A percentile compares a stretch with the other conserved stretches of the same genome.
These are phyloP conservation scores for Xanthorhoe designata DNA, from an alignment of 2,888 invertebrate species.

Conservation along the genomic window DNA sequence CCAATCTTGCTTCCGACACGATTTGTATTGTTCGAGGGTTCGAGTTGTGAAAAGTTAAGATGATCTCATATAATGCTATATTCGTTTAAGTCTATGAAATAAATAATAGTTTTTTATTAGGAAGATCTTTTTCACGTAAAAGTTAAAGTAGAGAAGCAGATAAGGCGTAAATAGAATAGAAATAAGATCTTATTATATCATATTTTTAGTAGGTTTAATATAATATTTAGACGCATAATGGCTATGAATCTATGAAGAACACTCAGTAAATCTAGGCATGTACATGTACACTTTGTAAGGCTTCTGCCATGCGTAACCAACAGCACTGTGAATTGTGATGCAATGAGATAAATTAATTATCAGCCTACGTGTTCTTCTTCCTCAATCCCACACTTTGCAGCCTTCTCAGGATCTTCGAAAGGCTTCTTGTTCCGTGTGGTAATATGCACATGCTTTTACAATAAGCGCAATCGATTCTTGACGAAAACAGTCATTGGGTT, in stretches of 20 bases:
- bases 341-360: slow-evolving; percentile 50
- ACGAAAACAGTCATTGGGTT: slow-evolving; percentile 63
- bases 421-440: slow-evolving; percentile 47
- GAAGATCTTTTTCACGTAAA: no score
- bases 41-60: slow-evolving; percentile 36
- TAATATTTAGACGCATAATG: no score
- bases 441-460: slow-evolving; percentile 43
- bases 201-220: no score
- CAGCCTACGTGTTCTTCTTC: slow-evolving; percentile 51
- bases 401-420: slow-evolving; percentile 41
- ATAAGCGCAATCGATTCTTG: slow-evolving; percentile 63
- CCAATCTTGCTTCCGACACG: slow-evolving; percentile 30
- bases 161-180: no score
- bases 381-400: slow-evolving; percentile 52
- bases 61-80: slow-evolving; percentile 13
- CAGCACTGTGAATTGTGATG: slow-evolving; percentile 34
- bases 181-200: no score
- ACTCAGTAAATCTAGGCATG: slow-evolving; percentile 20
- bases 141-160: no score
- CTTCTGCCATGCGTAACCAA: slow-evolving; percentile 37
- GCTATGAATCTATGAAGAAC: not conserved
- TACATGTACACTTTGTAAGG: slow-evolving; percentile 27
- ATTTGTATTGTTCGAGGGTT: slow-evolving; percentile 25
- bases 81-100: not conserved
- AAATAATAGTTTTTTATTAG: not conserved